Conservation (phyloP, 2,113 vertebrate species). For the Oryzias javanicus region DNA sequence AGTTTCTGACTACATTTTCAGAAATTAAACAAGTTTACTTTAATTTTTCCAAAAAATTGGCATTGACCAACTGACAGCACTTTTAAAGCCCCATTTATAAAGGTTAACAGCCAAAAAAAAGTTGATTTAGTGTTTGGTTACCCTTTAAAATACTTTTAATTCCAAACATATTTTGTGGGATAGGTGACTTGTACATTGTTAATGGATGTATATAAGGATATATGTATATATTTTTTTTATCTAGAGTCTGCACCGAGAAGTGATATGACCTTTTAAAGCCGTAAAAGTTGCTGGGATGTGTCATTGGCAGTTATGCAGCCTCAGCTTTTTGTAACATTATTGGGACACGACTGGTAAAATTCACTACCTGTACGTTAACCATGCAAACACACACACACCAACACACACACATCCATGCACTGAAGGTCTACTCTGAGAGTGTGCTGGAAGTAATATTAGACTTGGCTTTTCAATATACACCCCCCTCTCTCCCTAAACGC, state of each 20-base stretch:
- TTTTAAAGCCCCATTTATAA: no score
- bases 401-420: neutral
- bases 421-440: conserved; percentile 44
- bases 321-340: conserved; percentile 60
- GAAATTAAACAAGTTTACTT: no score
- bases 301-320: conserved; percentile 54
- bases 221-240: conserved; percentile 10
- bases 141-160: no score
- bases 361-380: conserved; percentile 44
- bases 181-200: no score
- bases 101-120: no score
- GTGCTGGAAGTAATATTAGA: conserved; percentile 53
- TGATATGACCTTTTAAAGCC: conserved; percentile 48
- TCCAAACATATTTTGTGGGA: no score
- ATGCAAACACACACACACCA: neutral
- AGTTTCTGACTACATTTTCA: no score
- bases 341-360: conserved; percentile 33
- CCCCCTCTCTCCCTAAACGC: conserved; percentile 43
- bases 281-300: conserved; percentile 53
- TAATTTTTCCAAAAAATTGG: no score
- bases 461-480: conserved; percentile 67
- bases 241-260: conserved; percentile 39
- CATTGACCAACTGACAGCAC: no score
- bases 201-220: no score
- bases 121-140: no score